Percentiles rank a stretch among this genome's conserved stretches.
Evolutionary conservation across 2,888 invertebrate species (phyloP).

Genomic region (Alsophila aescularia): DNA sequence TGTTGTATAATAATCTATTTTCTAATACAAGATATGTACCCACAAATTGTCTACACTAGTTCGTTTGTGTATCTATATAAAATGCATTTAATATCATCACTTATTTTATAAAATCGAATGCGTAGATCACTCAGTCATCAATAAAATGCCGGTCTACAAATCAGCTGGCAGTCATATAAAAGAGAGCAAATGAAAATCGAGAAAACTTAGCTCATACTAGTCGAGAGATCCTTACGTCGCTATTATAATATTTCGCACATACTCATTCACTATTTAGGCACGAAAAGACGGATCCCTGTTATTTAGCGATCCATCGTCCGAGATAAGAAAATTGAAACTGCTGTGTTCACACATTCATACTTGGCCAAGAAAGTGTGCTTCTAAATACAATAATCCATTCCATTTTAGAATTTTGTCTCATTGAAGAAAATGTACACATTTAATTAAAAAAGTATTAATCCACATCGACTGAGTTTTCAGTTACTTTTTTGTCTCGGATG

Average conservation of each 20-base stretch:
- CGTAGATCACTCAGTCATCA: conserved; percentile 19
- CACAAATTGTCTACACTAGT: conserved; percentile 16
- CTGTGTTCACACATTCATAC: too few relatives aligned
- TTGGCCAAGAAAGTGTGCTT: too few relatives aligned
- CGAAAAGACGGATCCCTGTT: neutral
- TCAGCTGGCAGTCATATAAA: conserved; percentile 25
- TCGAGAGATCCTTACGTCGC: conserved; percentile 20
- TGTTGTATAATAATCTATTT: conserved; percentile 15
- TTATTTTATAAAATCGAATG: conserved; percentile 5
- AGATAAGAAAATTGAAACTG: neutral
- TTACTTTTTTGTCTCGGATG: neutral
- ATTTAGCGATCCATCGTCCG: neutral
- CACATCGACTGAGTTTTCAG: neutral
- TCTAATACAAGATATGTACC: conserved; percentile 23
- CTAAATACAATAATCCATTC: too few relatives aligned
- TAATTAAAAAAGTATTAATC: too few relatives aligned
- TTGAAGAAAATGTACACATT: too few relatives aligned
- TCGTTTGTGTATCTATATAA: conserved; percentile 14
- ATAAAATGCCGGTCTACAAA: conserved; percentile 23
- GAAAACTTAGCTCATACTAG: conserved; percentile 28
- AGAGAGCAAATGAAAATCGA: conserved; percentile 37
- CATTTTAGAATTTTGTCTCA: too few relatives aligned
- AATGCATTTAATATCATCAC: conserved; percentile 19
- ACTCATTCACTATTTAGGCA: conserved; percentile 9
- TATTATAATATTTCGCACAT: conserved; percentile 14